These are phyloP conservation scores for Sphenodon punctatus DNA, from an alignment of 2,797 vertebrate genomes.

Conservation along the genomic window DNA sequence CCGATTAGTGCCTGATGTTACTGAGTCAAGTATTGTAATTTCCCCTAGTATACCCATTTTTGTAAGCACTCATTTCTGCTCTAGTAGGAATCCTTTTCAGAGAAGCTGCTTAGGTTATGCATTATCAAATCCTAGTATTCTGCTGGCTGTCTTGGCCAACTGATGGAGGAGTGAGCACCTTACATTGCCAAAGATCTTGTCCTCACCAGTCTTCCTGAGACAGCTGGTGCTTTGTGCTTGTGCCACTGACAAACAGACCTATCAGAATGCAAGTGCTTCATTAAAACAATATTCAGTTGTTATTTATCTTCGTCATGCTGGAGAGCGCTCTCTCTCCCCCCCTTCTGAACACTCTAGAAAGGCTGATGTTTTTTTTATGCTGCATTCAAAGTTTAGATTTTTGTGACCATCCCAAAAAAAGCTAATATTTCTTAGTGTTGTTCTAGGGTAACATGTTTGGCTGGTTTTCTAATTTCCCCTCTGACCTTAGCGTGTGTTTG, in stretches of 20 bases:
- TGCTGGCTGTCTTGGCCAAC: no score
- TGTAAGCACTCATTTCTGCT: no score
- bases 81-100: no score
- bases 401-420: not conserved
- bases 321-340: not conserved
- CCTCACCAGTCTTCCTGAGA: not conserved
- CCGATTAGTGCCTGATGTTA: no score
- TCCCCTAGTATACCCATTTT: no score
- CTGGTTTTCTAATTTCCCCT: constrained; percentile 20
- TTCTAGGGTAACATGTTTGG: not conserved
- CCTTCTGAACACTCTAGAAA: not conserved
- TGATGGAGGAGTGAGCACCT: no score
- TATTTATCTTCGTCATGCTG: not conserved
- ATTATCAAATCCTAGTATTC: no score
- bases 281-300: not conserved
- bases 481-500: not conserved
- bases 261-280: not conserved
- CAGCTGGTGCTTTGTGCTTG: not conserved
- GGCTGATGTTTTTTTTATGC: not conserved
- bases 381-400: not conserved
- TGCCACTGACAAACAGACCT: not conserved
- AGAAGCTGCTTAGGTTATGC: no score
- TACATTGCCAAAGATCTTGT: not conserved
- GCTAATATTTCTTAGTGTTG: not conserved
- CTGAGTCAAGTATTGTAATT: no score